Evolutionary conservation across 2,888 invertebrate species (phyloP), one percentile per base, ranked within the genome.

Genomic region (Eupelmus urozonus): DNA sequence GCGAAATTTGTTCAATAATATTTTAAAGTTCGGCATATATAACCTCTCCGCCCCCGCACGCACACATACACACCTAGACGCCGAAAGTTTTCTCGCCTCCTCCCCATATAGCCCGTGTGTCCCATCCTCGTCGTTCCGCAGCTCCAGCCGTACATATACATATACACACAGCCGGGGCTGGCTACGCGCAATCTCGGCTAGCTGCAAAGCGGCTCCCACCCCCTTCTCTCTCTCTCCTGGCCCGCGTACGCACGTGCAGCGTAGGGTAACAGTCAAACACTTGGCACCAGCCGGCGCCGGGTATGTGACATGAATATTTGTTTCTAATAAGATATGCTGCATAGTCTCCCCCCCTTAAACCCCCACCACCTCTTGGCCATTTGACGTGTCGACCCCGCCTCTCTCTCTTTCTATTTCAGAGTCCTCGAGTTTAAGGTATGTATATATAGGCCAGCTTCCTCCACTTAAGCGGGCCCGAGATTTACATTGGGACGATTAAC

Each of bases 221-320:
- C 27, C 60, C 13, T 66, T 51, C 27, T 60, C 49, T 74, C 66
- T 16, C 67, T 60, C 40, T 27, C 63, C 49, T 34, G 16, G 11
- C 42, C 45, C 67, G n/a, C 85, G 83, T 85, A 86, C 85, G 87
- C 88, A 88, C 88, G 88, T 88, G 88, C 87, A 86, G 83, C 84
- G 84, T 60, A 83, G 87, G 87, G 86, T 88, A 88, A 87, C 88
- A 89, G 87, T 89, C 88, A 88, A 89, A 88, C 89, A 89, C 89
- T 89, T 89, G 88, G 89, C 89, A 88, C 89, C 89, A 89, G 87
- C 89, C 87, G 89, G 88, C 82, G 85, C 88, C 87, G 81, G 85
- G 85, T 88, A 89, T 89, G 89, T 89, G 89, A 89, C 89, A 88
- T 89, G 89, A 89, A 89, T 89, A 89, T 89, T 89, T 88, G 89